Conservation (phyloP, 2,888 invertebrate genomes). For the Eulithis testata region DNA sequence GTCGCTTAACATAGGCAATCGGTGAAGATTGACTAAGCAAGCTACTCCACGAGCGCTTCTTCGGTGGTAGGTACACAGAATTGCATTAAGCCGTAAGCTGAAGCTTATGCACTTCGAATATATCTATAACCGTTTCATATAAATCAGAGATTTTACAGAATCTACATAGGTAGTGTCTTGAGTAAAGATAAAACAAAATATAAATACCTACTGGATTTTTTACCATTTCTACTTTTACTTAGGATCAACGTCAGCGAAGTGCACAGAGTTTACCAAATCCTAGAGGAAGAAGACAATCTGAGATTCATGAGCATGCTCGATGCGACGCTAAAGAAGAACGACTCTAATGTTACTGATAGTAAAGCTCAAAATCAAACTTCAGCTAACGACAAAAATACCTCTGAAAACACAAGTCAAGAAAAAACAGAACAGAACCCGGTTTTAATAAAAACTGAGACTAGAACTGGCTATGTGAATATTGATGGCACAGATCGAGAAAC, state of each 20-base stretch:
- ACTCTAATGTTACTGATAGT: constrained; percentile 37
- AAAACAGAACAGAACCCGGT: constrained; percentile 57
- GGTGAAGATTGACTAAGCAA: too few relatives aligned
- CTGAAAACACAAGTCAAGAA: constrained; percentile 21
- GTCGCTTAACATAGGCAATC: too few relatives aligned
- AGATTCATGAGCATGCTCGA: constrained; percentile 75
- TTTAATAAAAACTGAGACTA: constrained; percentile 76
- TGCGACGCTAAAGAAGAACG: constrained; percentile 53
- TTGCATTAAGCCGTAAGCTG: too few relatives aligned
- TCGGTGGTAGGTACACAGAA: too few relatives aligned
- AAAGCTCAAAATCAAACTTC: constrained; percentile 36
- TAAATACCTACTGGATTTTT: not conserved
- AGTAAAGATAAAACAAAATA: too few relatives aligned
- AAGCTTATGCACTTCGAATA: too few relatives aligned
- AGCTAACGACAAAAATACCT: constrained; percentile 30
- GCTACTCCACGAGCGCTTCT: too few relatives aligned
- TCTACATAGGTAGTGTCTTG: too few relatives aligned
- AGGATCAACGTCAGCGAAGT: constrained; percentile 80
- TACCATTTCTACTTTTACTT: constrained; percentile 43
- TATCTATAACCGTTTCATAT: too few relatives aligned
- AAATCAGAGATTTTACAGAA: too few relatives aligned
- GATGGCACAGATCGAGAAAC: constrained; percentile 77
- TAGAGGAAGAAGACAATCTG: constrained; percentile 80
- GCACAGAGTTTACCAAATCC: constrained; percentile 75
- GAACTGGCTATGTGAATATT: constrained; percentile 75